Evolutionary conservation across 1,140 invertebrate genomes (phyloP), one percentile per base, ranked within the genome.

Genomic region (Drosophila setifemur): DNA sequence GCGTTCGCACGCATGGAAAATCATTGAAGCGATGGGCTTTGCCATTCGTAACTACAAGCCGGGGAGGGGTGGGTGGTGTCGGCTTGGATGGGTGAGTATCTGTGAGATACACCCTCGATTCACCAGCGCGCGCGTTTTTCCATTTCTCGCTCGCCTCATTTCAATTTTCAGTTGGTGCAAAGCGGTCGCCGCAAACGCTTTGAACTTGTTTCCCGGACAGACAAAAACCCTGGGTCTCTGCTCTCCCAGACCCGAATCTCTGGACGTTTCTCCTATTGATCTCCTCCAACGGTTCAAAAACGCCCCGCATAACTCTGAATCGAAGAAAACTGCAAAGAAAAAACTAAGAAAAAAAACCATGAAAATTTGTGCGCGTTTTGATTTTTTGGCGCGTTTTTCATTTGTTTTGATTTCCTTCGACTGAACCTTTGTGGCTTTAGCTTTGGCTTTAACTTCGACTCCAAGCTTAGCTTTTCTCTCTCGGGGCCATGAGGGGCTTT

Each of bases 361-460:
- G 31, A 47, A 47, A 48, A 69, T 67, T 78, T 83, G 79, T 83
- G 79, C 79, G 79, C 60, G 79, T 86, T 85, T 85, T 79, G 70
- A 85, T 79, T 85, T 83, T 78, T 78, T 85, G 70, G 73, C 79
- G 78, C 79, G 74, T 79, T 85, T 83, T 85, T 85, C 81, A 75
- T 85, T 74, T 83, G 67, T 72, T 63, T 72, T 52, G 48, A 53
- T 48, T 58, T 48, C 53, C 52, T 43, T 45, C 78, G 50, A 73
- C 42, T 39, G 60, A 48, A 69, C 75, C 76, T 82, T 69, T 75
- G 48, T 48, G 55, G 18, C 29, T 45, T 14, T 11, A 21, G 8
- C 23, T 18, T 57, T 1, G 44, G 16, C 52, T 45, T 6, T 14
- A 23, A 14, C 68, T 61, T 29, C 33, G 19, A 11, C 31, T 49